These are phyloP conservation scores for Columbina picui DNA, from an alignment of 2,113 vertebrate genomes.

Conservation along the genomic window DNA sequence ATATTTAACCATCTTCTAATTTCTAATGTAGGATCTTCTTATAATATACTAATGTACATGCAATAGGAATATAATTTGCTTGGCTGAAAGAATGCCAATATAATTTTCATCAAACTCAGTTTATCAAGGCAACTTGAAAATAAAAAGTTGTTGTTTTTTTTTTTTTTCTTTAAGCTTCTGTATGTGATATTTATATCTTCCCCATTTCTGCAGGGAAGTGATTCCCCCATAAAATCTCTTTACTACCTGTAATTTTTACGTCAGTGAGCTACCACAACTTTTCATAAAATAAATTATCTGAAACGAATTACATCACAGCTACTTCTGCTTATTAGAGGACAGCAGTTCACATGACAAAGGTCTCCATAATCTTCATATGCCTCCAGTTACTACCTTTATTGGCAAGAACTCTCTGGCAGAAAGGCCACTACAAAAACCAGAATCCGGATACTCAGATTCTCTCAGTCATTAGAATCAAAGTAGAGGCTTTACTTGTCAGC, in stretches of 20 bases:
- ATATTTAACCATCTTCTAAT: background rate
- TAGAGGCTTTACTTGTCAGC: background rate
- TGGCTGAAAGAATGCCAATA: background rate
- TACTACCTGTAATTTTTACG: background rate
- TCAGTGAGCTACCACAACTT: background rate
- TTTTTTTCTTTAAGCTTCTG: background rate
- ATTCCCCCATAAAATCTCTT: background rate
- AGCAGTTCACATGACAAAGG: background rate
- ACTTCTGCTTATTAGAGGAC: background rate
- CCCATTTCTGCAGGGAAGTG: background rate
- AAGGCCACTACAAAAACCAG: background rate
- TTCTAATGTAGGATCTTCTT: background rate
- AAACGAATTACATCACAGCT: background rate
- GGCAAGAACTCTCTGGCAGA: background rate
- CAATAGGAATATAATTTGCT: background rate
- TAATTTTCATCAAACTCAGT: background rate
- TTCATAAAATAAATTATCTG: background rate
- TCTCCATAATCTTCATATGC: background rate
- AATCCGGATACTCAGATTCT: background rate
- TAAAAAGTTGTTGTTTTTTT: background rate
- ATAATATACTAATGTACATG: background rate
- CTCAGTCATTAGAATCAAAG: background rate
- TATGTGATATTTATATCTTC: background rate
- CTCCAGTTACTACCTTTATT: background rate
- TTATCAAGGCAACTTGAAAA: background rate